Base-by-base conservation (phyloP, 2,113 vertebrate genomes). In the Lepisosteus osseus region DNA sequence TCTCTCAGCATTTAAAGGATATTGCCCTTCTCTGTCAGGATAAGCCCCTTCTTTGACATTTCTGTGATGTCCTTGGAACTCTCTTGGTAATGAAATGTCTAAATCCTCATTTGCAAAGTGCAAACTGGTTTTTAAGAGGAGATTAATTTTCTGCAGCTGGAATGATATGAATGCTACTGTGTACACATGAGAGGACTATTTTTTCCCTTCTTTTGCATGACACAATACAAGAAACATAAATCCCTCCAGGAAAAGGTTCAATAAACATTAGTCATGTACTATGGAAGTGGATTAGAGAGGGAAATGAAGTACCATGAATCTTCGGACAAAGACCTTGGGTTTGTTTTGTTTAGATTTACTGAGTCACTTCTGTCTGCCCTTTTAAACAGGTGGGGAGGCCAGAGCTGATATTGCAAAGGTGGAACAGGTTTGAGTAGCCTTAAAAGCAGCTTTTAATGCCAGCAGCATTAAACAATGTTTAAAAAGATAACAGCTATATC, bases 1-100 rank as follows among this genome's bases (percentile, higher is more conserved):
- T n/a, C n/a, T 70, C 17, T 15, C 12, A 63, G 51, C 15, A 12
- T 41, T 45, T 64, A 15, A 68, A 63, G 54, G 45, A 67, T 69
- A 13, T 65, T 64, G 64, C 62, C 68, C 73, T 79, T 79, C 76
- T 54, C 68, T 41, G 14, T 43, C 14, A 51, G 62, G 65, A 77
- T 72, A 75, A 70, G 68, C 40, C 44, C 6, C 72, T 40, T 44
- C 44, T 75, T 56, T 54, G 54, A 7, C 8, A 72, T 65, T 40
- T 65, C 62, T 41, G 29, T 65, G 62, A 65, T 59, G 57, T 65
- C 62, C 62, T 29, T 65, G 43, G 45, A 40, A 51, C 71, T 73
- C 45, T 47, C 65, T 43, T 15, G 59, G 47, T 63, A 74, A 56
- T 70, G 44, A 62, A 45, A 68, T 1, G 57, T 63, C 57, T 64